These are phyloP conservation scores for Mormyrus lacerda DNA, from an alignment of 2,113 vertebrate species.

Conservation along the genomic window DNA sequence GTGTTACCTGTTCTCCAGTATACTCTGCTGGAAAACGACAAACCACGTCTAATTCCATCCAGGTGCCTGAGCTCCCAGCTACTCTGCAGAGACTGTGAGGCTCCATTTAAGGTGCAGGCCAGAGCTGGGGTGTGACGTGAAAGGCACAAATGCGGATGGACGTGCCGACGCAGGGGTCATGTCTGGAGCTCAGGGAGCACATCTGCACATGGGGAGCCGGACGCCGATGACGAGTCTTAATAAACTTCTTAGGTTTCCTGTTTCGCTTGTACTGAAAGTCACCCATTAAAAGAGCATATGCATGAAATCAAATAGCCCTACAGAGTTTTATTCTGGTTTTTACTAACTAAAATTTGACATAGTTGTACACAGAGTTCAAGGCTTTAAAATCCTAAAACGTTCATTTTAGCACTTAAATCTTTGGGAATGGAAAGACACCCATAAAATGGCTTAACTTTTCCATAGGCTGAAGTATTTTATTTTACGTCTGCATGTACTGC, in stretches of 20 bases:
- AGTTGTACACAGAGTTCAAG: neutral
- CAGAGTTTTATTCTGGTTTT: slow-evolving; percentile 7
- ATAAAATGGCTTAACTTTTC: neutral
- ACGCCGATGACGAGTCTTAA: neutral
- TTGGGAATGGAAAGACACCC: neutral
- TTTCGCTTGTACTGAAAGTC: neutral
- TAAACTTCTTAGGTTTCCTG: neutral
- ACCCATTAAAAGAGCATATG: neutral
- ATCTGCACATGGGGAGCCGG: neutral
- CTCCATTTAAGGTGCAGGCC: slow-evolving; percentile 8
- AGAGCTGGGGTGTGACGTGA: slow-evolving; percentile 9
- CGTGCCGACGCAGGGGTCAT: slow-evolving; percentile 10
- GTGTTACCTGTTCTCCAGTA: neutral
- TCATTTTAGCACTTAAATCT: neutral
- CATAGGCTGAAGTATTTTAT: neutral
- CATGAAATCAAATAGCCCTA: neutral
- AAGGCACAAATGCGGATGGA: neutral
- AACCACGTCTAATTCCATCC: slow-evolving; percentile 14
- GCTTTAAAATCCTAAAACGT: neutral
- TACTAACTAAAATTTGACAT: neutral
- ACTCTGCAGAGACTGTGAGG: neutral
- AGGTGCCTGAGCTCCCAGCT: slow-evolving; percentile 12
- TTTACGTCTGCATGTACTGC: neutral
- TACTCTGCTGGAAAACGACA: neutral
- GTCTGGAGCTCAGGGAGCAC: neutral